Percentiles rank a stretch among this genome's conserved stretches.
Conservation (phyloP, 2,888 invertebrate species). For the Syritta pipiens region DNA sequence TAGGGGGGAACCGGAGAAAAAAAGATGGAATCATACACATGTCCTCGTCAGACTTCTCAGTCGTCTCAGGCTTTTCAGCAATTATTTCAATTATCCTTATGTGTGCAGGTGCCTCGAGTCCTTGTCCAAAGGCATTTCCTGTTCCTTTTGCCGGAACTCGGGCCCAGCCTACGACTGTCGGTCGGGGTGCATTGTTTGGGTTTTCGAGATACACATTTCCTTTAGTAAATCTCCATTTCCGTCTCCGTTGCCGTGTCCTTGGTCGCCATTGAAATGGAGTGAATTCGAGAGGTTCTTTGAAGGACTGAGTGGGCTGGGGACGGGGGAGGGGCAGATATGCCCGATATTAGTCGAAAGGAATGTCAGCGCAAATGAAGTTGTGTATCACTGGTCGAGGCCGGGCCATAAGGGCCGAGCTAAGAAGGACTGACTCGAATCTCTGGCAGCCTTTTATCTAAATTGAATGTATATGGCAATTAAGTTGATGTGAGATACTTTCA, state of each 20-base stretch:
- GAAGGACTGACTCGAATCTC: neutral
- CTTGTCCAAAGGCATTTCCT: neutral
- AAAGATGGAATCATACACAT: neutral
- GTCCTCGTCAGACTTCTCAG: too few species aligned
- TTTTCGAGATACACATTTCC: neutral
- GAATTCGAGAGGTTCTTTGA: neutral
- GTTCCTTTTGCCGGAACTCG: neutral
- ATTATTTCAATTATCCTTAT: conserved; percentile 12
- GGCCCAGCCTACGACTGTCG: neutral
- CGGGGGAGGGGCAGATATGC: conserved; percentile 10
- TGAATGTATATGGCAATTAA: conserved; percentile 15
- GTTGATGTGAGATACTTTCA: too few species aligned
- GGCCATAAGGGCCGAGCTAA: too few species aligned
- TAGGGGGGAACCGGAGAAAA: neutral
- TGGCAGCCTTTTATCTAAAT: conserved; percentile 18
- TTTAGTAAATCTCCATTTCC: conserved; percentile 4
- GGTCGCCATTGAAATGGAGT: too few species aligned
- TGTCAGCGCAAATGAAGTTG: neutral
- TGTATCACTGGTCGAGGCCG: too few species aligned
- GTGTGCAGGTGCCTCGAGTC: neutral
- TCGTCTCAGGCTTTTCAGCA: too few species aligned
- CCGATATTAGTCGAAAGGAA: conserved; percentile 18
- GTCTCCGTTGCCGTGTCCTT: too few species aligned
- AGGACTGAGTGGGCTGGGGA: conserved; percentile 2
- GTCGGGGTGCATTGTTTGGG: neutral